These are phyloP conservation scores for Scophthalmus maximus DNA, from an alignment of 2,113 vertebrate species.

Conservation along the genomic window DNA sequence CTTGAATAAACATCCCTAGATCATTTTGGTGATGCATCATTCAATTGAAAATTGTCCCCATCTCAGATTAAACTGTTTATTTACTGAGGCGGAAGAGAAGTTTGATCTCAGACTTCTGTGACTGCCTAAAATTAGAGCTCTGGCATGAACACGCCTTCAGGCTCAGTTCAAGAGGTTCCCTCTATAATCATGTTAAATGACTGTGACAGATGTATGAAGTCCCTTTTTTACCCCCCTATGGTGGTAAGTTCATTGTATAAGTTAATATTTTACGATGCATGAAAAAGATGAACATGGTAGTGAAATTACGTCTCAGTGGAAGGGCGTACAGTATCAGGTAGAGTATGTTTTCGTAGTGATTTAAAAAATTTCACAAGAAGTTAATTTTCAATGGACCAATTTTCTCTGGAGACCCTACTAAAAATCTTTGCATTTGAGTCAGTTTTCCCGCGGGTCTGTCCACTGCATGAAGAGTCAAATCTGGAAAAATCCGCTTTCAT, in stretches of 20 bases:
- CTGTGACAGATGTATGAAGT: background rate
- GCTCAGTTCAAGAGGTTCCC: conserved; percentile 14
- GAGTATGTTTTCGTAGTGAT: too few relatives aligned
- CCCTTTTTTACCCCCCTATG: background rate
- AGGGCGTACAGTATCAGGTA: too few relatives aligned
- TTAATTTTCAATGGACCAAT: too few relatives aligned
- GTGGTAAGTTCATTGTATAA: background rate
- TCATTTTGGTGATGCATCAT: conserved; percentile 22
- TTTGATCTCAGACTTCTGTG: conserved; percentile 14
- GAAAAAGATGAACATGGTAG: too few relatives aligned
- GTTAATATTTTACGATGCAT: too few relatives aligned
- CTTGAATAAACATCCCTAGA: conserved; percentile 13
- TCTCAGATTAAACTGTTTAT: conserved; percentile 30
- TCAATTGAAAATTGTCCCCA: conserved; percentile 30
- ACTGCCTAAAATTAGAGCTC: conserved; percentile 4
- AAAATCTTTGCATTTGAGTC: too few relatives aligned
- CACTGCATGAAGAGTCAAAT: too few relatives aligned
- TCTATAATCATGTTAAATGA: conserved; percentile 19
- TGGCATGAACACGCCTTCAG: conserved; percentile 18
- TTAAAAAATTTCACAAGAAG: too few relatives aligned
- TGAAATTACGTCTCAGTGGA: too few relatives aligned
- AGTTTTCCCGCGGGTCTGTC: too few relatives aligned
- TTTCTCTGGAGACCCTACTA: too few relatives aligned
- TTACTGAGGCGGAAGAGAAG: conserved; percentile 12
- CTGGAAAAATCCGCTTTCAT: too few relatives aligned